phyloP scores from a whole-genome alignment of 2,113 vertebrate species.

The Pantherophis guttatus region DNA sequence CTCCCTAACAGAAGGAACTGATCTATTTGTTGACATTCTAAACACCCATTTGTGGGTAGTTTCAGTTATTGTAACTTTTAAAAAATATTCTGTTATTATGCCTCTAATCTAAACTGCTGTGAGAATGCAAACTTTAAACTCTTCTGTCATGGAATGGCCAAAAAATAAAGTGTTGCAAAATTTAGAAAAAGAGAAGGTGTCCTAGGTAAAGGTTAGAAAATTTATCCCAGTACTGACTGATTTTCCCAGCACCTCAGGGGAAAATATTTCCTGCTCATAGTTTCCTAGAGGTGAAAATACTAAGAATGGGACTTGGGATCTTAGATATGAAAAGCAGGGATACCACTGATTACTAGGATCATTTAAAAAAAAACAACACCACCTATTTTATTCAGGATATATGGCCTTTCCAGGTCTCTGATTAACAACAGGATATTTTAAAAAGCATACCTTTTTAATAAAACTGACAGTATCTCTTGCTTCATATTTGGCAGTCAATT shows the following conservation, averaged over 20 bases:
- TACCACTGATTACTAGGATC: not conserved
- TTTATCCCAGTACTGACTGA: not conserved
- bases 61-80: not conserved
- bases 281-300: not conserved
- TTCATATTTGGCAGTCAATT: not conserved
- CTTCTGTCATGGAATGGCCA: not conserved
- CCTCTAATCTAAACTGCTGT: not conserved
- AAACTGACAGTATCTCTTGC: not conserved
- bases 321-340: not conserved
- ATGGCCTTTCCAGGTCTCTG: not conserved
- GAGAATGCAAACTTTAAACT: not conserved
- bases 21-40: not conserved
- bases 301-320: not conserved
- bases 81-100: not conserved
- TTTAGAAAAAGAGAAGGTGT: not conserved
- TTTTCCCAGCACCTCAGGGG: not conserved
- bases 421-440: not conserved
- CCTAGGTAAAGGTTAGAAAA: not conserved
- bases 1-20: not conserved
- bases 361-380: not conserved
- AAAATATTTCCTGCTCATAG: not conserved
- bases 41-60: not conserved
- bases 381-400: not conserved
- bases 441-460: not conserved
- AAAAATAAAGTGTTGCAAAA: not conserved